Conservation (phyloP, 2,888 invertebrate genomes). For the Unio delphinus region DNA sequence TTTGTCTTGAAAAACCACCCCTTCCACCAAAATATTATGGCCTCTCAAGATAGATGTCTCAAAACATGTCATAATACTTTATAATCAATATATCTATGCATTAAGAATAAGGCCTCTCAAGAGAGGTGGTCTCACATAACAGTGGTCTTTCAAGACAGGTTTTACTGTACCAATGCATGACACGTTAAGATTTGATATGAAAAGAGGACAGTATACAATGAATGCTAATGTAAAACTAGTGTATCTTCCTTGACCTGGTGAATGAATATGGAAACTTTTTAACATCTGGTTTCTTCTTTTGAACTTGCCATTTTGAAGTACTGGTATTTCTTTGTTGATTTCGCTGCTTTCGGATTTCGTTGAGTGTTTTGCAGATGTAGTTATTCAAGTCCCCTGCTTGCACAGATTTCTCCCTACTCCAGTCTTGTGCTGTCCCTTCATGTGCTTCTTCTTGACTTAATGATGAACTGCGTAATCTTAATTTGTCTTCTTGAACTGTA, state of each 20-base stretch:
- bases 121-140: too few species aligned
- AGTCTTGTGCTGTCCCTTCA: not conserved
- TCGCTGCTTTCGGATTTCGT: conserved; percentile 22
- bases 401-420: conserved; percentile 1
- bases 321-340: not conserved
- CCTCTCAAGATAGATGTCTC: too few species aligned
- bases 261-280: conserved; percentile 28
- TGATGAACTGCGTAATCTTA: too few species aligned
- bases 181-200: not conserved
- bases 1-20: too few species aligned
- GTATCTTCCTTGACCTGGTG: conserved; percentile 15
- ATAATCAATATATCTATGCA: too few species aligned
- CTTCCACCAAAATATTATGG: too few species aligned
- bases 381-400: conserved; percentile 19
- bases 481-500: too few species aligned
- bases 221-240: not conserved
- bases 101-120: too few species aligned
- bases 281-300: conserved; percentile 6
- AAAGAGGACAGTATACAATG: not conserved
- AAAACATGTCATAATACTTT: too few species aligned
- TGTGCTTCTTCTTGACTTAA: too few species aligned
- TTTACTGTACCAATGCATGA: not conserved
- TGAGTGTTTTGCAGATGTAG: conserved; percentile 23
- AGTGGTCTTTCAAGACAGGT: too few species aligned
- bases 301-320: conserved; percentile 26